Conservation (phyloP, 1,140 invertebrate species). For the Aphelenchoides fujianensis region DNA sequence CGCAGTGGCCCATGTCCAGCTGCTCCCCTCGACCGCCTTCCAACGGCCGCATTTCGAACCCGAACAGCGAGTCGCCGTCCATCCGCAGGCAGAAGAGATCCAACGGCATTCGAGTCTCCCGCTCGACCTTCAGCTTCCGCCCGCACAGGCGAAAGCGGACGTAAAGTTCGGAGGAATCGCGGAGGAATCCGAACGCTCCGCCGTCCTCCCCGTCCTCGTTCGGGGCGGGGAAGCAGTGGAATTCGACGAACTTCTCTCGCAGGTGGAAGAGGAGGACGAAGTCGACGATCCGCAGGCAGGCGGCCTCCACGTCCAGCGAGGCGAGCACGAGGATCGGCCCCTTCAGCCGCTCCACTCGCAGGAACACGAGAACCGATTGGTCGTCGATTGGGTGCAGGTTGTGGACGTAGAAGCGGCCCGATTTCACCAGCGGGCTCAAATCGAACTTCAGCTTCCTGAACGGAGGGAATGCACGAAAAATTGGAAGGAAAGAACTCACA, state of each 20-base stretch:
- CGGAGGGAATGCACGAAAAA: neutral
- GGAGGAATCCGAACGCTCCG: neutral
- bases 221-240: neutral
- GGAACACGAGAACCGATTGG: neutral
- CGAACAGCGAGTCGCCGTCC: neutral
- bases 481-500: neutral
- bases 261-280: neutral
- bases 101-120: neutral
- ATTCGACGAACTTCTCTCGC: neutral
- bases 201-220: neutral
- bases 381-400: neutral
- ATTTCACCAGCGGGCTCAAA: neutral
- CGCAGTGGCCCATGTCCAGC: neutral
- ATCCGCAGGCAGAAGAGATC: neutral
- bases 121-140: neutral
- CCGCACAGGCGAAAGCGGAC: neutral
- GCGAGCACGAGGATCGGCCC: neutral
- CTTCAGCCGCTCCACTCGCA: neutral
- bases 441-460: neutral
- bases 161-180: neutral
- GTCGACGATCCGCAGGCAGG: neutral
- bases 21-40: neutral
- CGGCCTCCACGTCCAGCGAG: neutral
- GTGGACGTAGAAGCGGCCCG: neutral
- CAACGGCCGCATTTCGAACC: neutral